Conservation (phyloP, 2,113 vertebrate genomes). For the Mugil cephalus region DNA sequence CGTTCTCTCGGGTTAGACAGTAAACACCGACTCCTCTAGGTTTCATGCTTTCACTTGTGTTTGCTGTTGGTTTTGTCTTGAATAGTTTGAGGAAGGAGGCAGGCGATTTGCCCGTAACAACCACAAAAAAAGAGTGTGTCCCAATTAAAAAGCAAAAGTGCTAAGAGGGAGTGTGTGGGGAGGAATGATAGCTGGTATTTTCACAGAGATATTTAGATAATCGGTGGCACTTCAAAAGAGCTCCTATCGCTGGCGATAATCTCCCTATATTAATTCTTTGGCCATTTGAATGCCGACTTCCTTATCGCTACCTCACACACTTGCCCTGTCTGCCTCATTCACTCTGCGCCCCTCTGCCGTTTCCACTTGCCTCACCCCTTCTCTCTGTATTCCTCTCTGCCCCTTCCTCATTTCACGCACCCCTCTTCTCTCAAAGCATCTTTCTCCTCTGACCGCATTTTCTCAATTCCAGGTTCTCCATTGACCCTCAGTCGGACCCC, state of each 20-base stretch:
- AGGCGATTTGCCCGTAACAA: constrained; percentile 53
- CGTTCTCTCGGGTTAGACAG: constrained; percentile 26
- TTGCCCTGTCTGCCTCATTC: constrained; percentile 56
- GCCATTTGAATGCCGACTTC: constrained; percentile 67
- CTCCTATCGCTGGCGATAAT: constrained; percentile 76
- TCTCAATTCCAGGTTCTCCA: constrained; percentile 85
- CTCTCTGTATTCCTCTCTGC: constrained; percentile 12
- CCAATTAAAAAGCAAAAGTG: constrained; percentile 69
- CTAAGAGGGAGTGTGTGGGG: constrained; percentile 55
- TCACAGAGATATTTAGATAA: constrained; percentile 77
- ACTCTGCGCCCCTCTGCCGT: constrained; percentile 29
- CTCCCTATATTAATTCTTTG: constrained; percentile 78
- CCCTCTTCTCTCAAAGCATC: constrained; percentile 4
- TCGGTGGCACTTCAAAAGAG: constrained; percentile 74
- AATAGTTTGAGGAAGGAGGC: constrained; percentile 24
- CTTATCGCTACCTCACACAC: constrained; percentile 73
- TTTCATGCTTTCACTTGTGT: constrained; percentile 3
- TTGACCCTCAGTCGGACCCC: constrained; percentile 90
- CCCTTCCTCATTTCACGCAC: constrained; percentile 21
- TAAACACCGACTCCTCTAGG: constrained; percentile 1
- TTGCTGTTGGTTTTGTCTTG: constrained; percentile 29
- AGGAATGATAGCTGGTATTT: constrained; percentile 66
- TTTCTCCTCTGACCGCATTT: constrained; percentile 10
- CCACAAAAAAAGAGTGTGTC: constrained; percentile 50
- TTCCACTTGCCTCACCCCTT: constrained; percentile 29